phyloP scores from a whole-genome alignment of 2,113 vertebrate species.

The Mastomys natalensis region DNA sequence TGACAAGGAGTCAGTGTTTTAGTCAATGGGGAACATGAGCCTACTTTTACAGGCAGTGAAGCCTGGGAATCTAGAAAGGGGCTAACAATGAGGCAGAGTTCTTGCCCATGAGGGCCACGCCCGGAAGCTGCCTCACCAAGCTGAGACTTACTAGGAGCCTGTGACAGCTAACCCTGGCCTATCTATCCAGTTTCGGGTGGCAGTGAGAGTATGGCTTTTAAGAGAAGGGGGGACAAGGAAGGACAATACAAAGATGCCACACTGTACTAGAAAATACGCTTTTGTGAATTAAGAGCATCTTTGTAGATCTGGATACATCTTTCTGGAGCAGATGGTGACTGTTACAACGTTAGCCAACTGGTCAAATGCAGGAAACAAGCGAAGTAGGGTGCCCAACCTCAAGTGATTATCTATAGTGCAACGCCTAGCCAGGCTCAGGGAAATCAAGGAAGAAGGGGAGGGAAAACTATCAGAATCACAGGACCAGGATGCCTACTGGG shows the following conservation, averaged over 20 bases:
- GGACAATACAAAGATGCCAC: not conserved
- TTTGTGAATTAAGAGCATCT: not conserved
- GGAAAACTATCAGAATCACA: not conserved
- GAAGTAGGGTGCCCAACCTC: too few species aligned
- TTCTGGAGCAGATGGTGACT: not conserved
- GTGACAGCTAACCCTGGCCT: not conserved
- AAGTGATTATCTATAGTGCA: not conserved
- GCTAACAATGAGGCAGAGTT: not conserved
- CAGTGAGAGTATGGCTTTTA: not conserved
- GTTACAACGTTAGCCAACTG: not conserved
- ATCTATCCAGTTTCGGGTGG: not conserved
- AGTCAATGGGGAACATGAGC: conserved; percentile 68
- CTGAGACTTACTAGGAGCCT: not conserved
- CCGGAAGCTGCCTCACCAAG: not conserved
- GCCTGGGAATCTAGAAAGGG: not conserved
- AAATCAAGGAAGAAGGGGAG: not conserved
- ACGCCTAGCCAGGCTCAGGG: not conserved
- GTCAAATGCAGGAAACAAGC: not conserved
- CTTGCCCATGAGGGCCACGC: not conserved
- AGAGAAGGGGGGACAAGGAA: not conserved
- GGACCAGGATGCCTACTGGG: not conserved
- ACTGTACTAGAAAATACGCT: not conserved
- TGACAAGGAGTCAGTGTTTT: conserved; percentile 57
- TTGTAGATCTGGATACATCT: not conserved
- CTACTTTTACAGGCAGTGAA: not conserved